A percentile compares a stretch with the other conserved stretches of the same genome.
Conservation (phyloP, 2,797 vertebrate genomes). For the Meda fulgida region DNA sequence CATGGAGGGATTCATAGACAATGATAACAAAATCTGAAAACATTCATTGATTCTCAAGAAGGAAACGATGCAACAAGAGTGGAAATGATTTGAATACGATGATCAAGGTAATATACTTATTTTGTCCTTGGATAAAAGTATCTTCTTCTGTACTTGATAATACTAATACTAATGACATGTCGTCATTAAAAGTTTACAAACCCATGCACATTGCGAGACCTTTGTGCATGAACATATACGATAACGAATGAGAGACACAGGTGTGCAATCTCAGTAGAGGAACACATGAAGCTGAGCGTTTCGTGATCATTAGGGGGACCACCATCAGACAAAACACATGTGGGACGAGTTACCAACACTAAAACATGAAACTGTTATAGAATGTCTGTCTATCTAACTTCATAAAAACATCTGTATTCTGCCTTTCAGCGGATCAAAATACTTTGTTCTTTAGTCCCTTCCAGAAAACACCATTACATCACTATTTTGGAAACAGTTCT, state of each 20-base stretch:
- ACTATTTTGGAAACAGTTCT: too few relatives aligned
- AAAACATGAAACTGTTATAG: too few relatives aligned
- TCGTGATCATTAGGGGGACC: neutral
- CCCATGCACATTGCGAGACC: neutral
- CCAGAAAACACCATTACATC: too few relatives aligned
- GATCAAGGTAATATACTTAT: neutral
- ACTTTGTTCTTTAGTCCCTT: too few relatives aligned
- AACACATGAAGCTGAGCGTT: neutral
- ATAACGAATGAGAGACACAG: neutral
- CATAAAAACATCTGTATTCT: too few relatives aligned
- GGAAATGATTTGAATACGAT: neutral
- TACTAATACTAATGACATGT: too few relatives aligned
- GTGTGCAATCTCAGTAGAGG: neutral
- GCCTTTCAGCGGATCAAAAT: too few relatives aligned
- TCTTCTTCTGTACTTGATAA: neutral
- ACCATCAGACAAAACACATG: too few relatives aligned
- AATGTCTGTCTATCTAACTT: too few relatives aligned
- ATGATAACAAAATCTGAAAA: neutral
- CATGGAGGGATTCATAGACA: neutral
- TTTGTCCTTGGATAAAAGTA: neutral
- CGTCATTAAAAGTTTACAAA: too few relatives aligned
- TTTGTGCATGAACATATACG: fast-evolving
- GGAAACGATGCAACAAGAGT: neutral
- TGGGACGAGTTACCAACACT: too few relatives aligned
- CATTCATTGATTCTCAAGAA: neutral